Evolutionary conservation across 2,888 invertebrate genomes (phyloP).

Genomic region (Aplocera efformata): DNA sequence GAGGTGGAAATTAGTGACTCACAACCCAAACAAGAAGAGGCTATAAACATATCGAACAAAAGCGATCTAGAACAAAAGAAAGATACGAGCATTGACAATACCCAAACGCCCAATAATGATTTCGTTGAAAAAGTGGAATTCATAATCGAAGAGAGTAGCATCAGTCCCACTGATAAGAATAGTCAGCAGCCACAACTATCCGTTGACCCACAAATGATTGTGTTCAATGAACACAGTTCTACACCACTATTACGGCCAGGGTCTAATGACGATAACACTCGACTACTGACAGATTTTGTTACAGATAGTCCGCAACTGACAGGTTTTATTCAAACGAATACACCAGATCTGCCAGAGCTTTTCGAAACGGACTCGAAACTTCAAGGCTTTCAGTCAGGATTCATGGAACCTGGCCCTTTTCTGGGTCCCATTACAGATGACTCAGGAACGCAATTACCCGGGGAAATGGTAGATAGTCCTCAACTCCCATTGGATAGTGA

Average conservation of each 20-base stretch:
- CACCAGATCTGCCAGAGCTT: not conserved
- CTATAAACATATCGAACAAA: conserved; percentile 34
- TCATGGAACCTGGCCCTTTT: too few relatives aligned
- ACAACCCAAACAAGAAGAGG: conserved; percentile 38
- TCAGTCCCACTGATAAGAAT: conserved; percentile 10
- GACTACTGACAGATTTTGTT: too few relatives aligned
- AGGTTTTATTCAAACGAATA: not conserved
- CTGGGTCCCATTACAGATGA: too few relatives aligned
- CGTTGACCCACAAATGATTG: conserved; percentile 1
- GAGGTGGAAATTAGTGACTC: conserved; percentile 38
- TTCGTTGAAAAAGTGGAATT: conserved; percentile 39
- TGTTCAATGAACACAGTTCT: too few relatives aligned
- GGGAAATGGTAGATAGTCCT: not conserved
- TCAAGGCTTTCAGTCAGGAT: not conserved
- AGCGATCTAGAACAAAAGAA: conserved; percentile 40
- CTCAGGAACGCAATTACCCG: not conserved
- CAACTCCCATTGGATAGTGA: conserved; percentile 20
- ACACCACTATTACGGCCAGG: too few relatives aligned
- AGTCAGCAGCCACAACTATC: not conserved
- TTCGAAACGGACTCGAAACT: not conserved
- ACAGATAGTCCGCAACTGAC: too few relatives aligned
- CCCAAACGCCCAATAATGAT: conserved; percentile 18
- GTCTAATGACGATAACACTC: too few relatives aligned
- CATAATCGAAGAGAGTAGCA: conserved; percentile 47
- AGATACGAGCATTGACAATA: conserved; percentile 30